These are phyloP conservation scores for Poecile atricapillus DNA, from an alignment of 2,113 vertebrate species.

Conservation along the genomic window DNA sequence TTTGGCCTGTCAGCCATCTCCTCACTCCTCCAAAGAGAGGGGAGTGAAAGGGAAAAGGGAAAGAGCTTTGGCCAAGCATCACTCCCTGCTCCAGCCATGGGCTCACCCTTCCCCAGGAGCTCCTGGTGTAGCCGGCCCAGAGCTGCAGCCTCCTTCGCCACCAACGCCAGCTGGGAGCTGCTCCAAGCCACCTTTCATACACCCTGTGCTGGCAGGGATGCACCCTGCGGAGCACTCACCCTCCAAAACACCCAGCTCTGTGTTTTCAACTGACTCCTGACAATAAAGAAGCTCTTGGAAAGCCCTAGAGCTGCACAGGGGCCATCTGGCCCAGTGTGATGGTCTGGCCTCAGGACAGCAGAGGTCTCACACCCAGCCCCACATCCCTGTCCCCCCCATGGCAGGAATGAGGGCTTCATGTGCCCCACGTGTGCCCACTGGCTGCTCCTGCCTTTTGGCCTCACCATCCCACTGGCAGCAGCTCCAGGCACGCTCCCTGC, in stretches of 20 bases:
- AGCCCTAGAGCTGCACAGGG: neutral
- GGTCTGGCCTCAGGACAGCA: neutral
- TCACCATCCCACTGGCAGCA: neutral
- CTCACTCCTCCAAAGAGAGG: neutral
- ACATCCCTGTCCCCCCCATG: neutral
- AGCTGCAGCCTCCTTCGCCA: neutral
- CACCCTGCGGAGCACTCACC: neutral
- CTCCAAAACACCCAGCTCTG: neutral
- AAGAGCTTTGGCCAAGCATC: neutral
- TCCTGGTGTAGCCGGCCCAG: fast-evolving
- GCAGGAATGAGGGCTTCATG: fast-evolving
- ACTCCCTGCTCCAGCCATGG: neutral
- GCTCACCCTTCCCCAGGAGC: neutral
- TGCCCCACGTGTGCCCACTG: neutral
- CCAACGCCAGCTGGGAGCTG: fast-evolving
- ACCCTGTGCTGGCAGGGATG: neutral
- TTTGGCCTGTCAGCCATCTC: neutral
- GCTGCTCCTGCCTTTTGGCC: neutral
- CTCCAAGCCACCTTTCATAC: neutral
- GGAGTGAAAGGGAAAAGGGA: neutral
- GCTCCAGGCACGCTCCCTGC: neutral
- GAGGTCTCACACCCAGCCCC: neutral
- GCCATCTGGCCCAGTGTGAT: fast-evolving
- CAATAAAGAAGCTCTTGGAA: neutral
- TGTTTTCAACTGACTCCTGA: neutral